phyloP scores from a whole-genome alignment of 2,113 vertebrate species.

The Albula goreensis region DNA sequence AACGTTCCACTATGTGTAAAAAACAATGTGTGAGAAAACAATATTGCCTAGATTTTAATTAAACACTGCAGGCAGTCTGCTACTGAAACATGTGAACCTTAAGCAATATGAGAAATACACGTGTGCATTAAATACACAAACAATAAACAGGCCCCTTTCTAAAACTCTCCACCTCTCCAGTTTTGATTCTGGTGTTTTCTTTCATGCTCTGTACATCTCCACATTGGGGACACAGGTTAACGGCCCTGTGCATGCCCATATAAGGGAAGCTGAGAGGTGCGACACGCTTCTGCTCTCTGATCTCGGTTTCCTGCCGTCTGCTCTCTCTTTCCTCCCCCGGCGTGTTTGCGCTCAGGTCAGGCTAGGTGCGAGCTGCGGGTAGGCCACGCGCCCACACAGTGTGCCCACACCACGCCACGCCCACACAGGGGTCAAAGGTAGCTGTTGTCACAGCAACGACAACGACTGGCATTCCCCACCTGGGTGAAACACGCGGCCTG shows the following conservation, averaged over 20 bases:
- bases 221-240: background rate
- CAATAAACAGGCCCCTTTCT: too few species aligned
- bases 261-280: background rate
- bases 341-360: background rate
- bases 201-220: background rate
- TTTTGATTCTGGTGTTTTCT: background rate
- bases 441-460: background rate
- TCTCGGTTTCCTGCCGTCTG: background rate
- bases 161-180: background rate
- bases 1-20: background rate
- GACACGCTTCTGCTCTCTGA: background rate
- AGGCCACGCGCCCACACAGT: background rate
- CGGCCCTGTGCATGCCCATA: background rate
- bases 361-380: background rate
- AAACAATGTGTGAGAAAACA: background rate
- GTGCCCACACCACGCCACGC: background rate
- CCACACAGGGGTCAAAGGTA: background rate
- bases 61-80: too few species aligned
- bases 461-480: too few species aligned
- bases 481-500: too few species aligned
- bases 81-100: too few species aligned
- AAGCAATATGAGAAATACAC: too few species aligned
- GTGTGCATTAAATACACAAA: too few species aligned
- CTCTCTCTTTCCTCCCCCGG: background rate
- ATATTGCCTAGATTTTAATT: too few species aligned